Evolutionary conservation across 1,140 invertebrate species (phyloP).

Genomic region (Phymastichus coffea): DNA sequence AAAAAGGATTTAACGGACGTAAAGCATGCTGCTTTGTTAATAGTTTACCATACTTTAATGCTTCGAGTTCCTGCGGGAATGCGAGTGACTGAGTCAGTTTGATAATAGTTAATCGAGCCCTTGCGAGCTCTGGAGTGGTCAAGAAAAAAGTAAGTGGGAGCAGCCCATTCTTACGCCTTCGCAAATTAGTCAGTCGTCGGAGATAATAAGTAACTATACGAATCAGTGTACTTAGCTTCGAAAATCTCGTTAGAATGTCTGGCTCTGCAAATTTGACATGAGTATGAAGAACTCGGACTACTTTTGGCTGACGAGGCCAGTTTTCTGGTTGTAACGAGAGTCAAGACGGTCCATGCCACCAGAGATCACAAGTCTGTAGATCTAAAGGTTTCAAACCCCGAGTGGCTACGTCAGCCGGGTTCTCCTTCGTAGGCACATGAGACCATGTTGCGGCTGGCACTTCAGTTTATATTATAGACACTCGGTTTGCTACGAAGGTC

Average conservation of each 20-base stretch:
- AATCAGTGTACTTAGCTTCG: not conserved
- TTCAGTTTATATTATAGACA: no score
- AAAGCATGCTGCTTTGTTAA: not conserved
- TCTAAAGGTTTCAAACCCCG: no score
- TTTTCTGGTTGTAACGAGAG: no score
- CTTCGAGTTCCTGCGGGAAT: not conserved
- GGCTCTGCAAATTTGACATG: not conserved
- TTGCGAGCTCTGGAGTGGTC: not conserved
- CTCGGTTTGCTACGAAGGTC: no score
- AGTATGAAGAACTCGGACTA: no score
- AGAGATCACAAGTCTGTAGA: no score
- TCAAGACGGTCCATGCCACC: no score
- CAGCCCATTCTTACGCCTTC: not conserved
- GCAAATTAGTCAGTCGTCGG: not conserved
- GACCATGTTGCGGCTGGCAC: no score
- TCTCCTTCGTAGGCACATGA: no score
- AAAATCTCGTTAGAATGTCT: not conserved
- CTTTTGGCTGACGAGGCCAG: no score
- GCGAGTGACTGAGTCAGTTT: not conserved
- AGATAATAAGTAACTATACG: not conserved
- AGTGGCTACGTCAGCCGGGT: no score
- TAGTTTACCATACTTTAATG: not conserved
- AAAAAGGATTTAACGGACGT: not conserved
- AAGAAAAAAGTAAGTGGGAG: not conserved
- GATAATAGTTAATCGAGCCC: not conserved